A percentile compares a stretch with the other conserved stretches of the same genome.
phyloP scores from a whole-genome alignment of 2,113 vertebrate species.

The Corythornis madagascariensis region DNA sequence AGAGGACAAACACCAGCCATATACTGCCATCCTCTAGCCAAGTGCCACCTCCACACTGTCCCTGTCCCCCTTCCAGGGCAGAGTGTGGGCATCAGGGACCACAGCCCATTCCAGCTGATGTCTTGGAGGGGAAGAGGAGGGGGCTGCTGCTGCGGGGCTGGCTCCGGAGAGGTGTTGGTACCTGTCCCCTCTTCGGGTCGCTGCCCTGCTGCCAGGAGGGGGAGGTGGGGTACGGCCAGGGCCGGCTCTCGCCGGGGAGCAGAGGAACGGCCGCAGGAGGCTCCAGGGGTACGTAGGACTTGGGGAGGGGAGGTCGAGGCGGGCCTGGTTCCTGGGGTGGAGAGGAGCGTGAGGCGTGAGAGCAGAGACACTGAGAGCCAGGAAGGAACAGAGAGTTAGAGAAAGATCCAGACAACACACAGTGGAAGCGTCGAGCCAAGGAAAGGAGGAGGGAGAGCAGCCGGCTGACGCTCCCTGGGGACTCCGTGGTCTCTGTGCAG shows the following conservation, averaged over 20 bases:
- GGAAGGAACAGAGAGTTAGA: constrained; percentile 74
- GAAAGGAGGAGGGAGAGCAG: background rate
- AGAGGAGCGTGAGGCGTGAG: constrained; percentile 69
- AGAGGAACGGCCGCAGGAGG: constrained; percentile 83
- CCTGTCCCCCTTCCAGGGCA: background rate
- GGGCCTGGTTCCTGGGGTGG: constrained; percentile 89
- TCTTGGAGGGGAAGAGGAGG: background rate
- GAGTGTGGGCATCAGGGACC: background rate
- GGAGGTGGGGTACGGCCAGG: constrained; percentile 86
- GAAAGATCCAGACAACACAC: background rate
- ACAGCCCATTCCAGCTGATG: background rate
- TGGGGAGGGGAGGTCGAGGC: constrained; percentile 95
- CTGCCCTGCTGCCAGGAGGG: constrained; percentile 79
- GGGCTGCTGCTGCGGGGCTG: background rate
- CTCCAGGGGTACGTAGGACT: constrained; percentile 93
- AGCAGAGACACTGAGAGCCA: constrained; percentile 67
- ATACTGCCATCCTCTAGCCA: rapidly evolving
- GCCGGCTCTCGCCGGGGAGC: constrained; percentile 86
- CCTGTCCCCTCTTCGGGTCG: constrained; percentile 85
- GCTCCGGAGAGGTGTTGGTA: constrained; percentile 54
- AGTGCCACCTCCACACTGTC: background rate
- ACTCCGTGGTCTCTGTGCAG: rapidly evolving
- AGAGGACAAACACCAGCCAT: background rate
- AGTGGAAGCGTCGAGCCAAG: background rate
- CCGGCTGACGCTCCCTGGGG: rapidly evolving